These are phyloP conservation scores for Odobenus rosmarus DNA, from an alignment of 2,113 vertebrate species.

Conservation along the genomic window DNA sequence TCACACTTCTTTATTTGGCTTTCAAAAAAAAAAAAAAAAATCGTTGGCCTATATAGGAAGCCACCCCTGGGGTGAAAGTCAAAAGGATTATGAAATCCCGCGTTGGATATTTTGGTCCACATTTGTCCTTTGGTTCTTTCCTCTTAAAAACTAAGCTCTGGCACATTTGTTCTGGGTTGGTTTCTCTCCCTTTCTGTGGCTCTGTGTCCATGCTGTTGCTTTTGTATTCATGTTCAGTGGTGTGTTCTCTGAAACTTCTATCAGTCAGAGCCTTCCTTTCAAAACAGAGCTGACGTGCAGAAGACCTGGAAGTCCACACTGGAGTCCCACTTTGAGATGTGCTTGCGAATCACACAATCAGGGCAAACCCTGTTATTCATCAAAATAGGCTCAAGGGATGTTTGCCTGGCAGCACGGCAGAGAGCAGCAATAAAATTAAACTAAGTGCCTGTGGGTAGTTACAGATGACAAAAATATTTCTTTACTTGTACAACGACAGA, in stretches of 20 bases:
- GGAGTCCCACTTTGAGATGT: neutral
- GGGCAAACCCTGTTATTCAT: constrained; percentile 55
- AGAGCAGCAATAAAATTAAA: constrained; percentile 68
- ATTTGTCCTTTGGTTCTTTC: constrained; percentile 16
- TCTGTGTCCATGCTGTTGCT: neutral
- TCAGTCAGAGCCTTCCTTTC: constrained; percentile 25
- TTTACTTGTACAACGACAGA: constrained; percentile 36
- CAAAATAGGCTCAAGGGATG: constrained; percentile 51
- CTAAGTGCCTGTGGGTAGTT: constrained; percentile 40
- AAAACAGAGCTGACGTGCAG: constrained; percentile 5
- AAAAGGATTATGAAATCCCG: neutral
- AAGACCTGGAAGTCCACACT: neutral
- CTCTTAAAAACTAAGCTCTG: neutral
- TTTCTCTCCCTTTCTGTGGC: neutral
- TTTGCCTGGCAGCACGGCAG: constrained; percentile 64
- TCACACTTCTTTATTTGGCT: neutral
- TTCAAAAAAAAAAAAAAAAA: neutral
- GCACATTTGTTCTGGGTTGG: neutral
- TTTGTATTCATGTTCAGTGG: neutral
- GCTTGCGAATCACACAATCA: constrained; percentile 66
- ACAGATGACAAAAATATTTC: neutral
- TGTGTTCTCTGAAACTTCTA: neutral
- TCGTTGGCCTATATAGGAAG: neutral
- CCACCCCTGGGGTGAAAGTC: neutral
- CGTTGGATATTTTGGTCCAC: constrained; percentile 6